phyloP scores from a whole-genome alignment of 1,140 invertebrate species.

The Ceratosolen solmsi region DNA sequence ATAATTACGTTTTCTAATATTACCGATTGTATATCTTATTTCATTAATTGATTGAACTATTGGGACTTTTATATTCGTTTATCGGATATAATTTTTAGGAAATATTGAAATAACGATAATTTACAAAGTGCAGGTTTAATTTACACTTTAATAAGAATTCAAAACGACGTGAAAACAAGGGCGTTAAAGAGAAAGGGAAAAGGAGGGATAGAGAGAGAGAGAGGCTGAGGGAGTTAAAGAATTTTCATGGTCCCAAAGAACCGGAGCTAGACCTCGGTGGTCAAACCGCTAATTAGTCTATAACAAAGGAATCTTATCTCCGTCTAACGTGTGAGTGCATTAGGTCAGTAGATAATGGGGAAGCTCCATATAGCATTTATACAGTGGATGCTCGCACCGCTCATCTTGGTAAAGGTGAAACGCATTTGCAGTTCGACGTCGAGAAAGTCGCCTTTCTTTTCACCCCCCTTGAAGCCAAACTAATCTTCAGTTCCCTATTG shows the following conservation, averaged over 20 bases:
- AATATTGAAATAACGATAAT: too few relatives aligned
- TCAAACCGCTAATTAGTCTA: conserved; percentile 32
- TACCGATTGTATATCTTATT: too few relatives aligned
- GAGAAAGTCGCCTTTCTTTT: conserved; percentile 11
- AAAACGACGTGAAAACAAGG: background rate
- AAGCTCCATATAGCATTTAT: background rate
- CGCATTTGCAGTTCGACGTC: conserved; percentile 10
- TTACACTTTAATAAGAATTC: background rate
- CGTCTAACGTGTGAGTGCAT: background rate
- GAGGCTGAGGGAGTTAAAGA: background rate
- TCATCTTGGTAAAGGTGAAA: conserved; percentile 36
- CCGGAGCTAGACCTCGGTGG: too few relatives aligned
- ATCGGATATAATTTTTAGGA: too few relatives aligned
- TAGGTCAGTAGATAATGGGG: background rate
- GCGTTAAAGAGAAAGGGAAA: background rate
- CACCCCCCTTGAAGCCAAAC: background rate
- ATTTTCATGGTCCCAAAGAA: background rate
- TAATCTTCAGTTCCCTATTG: background rate
- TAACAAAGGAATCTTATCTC: background rate
- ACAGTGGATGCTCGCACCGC: background rate
- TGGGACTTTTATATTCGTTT: too few relatives aligned
- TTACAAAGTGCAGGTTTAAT: too few relatives aligned
- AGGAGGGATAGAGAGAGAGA: too few relatives aligned
- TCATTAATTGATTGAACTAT: too few relatives aligned
- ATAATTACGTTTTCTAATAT: too few relatives aligned